phyloP scores from a whole-genome alignment of 2,113 vertebrate species.

The Tachycineta bicolor region DNA sequence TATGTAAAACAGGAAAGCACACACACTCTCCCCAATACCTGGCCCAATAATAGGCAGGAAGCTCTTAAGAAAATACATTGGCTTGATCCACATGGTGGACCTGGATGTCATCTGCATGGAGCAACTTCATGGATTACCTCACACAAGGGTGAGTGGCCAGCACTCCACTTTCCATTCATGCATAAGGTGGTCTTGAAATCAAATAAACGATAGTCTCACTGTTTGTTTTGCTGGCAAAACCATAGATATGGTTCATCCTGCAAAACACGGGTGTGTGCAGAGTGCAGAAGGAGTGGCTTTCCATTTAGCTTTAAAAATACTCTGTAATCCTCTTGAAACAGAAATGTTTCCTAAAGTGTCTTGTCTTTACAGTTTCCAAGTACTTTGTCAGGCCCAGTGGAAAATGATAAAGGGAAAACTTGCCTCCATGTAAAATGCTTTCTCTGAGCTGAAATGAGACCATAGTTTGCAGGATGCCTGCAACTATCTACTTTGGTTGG shows the following conservation, averaged over 20 bases:
- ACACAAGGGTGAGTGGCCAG: not conserved
- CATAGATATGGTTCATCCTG: not conserved
- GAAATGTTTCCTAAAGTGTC: not conserved
- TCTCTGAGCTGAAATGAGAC: not conserved
- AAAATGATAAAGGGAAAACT: not conserved
- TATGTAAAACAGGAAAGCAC: not conserved
- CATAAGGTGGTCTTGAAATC: not conserved
- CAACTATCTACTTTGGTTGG: not conserved
- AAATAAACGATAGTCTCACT: not conserved
- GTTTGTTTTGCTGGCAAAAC: not conserved
- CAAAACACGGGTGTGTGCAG: fast-evolving
- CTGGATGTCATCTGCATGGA: not conserved
- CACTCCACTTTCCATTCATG: not conserved
- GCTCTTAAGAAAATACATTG: not conserved
- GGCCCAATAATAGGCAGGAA: not conserved
- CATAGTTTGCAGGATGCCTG: not conserved
- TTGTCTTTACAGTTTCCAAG: not conserved
- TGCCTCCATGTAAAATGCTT: not conserved
- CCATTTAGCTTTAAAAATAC: not conserved
- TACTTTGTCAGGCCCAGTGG: not conserved
- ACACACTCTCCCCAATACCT: fast-evolving
- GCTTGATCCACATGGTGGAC: not conserved
- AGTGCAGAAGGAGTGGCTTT: not conserved
- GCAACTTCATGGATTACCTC: not conserved
- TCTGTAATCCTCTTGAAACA: not conserved